Evolutionary conservation across 2,797 vertebrate genomes (phyloP).

Genomic region (Hemibagrus guttatus): DNA sequence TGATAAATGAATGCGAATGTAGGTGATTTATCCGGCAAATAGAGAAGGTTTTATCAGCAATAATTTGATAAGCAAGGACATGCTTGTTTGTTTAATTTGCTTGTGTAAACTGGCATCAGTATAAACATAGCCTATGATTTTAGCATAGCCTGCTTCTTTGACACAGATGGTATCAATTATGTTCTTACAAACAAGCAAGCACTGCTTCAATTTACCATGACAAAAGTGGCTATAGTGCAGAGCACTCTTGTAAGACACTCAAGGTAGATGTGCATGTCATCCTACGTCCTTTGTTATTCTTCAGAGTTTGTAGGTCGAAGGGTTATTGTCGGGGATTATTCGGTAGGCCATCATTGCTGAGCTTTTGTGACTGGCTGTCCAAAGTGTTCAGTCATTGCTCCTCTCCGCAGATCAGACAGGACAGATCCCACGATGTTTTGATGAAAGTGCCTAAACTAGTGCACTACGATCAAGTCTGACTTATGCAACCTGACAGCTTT

Average conservation of each 20-base stretch:
- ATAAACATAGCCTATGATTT: neutral
- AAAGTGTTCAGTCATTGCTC: constrained; percentile 15
- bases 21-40: constrained; percentile 20
- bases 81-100: constrained; percentile 12
- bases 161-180: neutral
- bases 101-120: neutral
- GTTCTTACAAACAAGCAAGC: neutral
- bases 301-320: neutral
- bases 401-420: constrained; percentile 11
- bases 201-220: neutral
- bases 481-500: constrained; percentile 40
- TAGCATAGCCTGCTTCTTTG: neutral
- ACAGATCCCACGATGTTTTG: constrained; percentile 4
- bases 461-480: constrained; percentile 13
- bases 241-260: constrained; percentile 1
- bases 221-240: neutral
- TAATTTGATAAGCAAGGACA: constrained; percentile 25
- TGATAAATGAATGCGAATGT: constrained; percentile 27
- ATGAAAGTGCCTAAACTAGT: constrained; percentile 30
- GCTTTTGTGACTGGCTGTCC: constrained; percentile 2
- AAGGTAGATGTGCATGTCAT: neutral
- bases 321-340: neutral
- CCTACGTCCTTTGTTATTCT: neutral
- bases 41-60: constrained; percentile 8
- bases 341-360: neutral